Conservation (phyloP, 2,888 invertebrate genomes). For the Halocaridina rubra region DNA sequence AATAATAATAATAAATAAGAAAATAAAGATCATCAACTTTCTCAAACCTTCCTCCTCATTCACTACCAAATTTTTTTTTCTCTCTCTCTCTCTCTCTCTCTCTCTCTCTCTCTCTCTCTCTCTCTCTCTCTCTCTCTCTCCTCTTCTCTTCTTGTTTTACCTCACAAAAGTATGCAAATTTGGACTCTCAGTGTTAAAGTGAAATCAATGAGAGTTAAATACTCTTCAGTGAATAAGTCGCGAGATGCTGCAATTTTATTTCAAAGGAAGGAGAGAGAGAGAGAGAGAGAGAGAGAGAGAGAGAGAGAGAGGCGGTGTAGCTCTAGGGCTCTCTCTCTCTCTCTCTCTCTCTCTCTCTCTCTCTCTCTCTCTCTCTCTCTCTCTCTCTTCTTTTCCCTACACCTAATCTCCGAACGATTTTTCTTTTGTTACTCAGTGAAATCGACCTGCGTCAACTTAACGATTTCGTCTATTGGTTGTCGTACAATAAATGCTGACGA, state of each 20-base stretch:
- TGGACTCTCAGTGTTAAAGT: background rate
- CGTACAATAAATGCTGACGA: too few species aligned
- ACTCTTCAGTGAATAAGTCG: conserved; percentile 17
- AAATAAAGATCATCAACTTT: too few species aligned
- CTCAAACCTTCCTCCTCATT: too few species aligned
- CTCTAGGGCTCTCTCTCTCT: background rate
- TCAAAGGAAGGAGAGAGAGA: background rate
- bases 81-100: background rate
- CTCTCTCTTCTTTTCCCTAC: background rate
- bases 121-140: background rate
- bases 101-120: background rate
- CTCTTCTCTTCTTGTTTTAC: background rate
- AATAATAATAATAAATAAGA: too few species aligned
- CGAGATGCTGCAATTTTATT: background rate
- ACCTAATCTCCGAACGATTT: conserved; percentile 3
- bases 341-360: background rate
- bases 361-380: background rate
- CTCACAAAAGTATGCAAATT: background rate
- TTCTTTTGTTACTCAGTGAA: background rate
- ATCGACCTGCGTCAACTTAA: background rate
- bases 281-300: background rate
- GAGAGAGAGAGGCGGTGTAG: background rate
- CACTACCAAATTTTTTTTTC: too few species aligned
- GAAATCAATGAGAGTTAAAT: conserved; percentile 34
- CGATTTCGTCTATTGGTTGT: background rate